Conservation (phyloP, 1,140 invertebrate genomes). For the Listronotus oregonensis region DNA sequence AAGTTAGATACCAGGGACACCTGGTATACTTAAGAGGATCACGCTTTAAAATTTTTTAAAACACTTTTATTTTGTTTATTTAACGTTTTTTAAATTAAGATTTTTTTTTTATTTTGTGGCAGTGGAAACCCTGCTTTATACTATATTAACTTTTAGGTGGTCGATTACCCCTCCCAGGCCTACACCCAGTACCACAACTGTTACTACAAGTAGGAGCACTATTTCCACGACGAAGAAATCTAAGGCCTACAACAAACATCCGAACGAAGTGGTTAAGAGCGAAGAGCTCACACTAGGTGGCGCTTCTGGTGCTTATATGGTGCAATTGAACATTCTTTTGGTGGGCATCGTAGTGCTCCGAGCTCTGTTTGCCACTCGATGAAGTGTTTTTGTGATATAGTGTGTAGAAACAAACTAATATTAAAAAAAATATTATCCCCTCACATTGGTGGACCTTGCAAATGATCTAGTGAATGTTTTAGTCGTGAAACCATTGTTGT, state of each 20-base stretch:
- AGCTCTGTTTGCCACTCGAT: slow-evolving; percentile 16
- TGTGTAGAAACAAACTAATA: background rate
- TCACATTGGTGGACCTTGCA: background rate
- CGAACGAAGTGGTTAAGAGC: slow-evolving; percentile 91
- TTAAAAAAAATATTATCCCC: slow-evolving; percentile 1
- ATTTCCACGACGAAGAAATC: slow-evolving; percentile 55
- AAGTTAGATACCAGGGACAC: too few relatives aligned
- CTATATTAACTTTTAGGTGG: slow-evolving; percentile 31
- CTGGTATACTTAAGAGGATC: too few relatives aligned
- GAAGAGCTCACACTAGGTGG: slow-evolving; percentile 74
- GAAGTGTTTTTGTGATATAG: slow-evolving; percentile 22
- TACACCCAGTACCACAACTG: slow-evolving; percentile 53
- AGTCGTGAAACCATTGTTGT: slow-evolving; percentile 26
- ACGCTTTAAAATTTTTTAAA: too few relatives aligned
- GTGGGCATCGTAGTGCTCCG: slow-evolving; percentile 46
- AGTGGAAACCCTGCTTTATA: too few relatives aligned
- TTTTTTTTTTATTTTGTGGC: too few relatives aligned
- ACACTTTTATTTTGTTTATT: too few relatives aligned
- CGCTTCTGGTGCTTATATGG: slow-evolving; percentile 30
- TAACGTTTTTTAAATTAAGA: too few relatives aligned
- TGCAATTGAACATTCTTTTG: slow-evolving; percentile 40
- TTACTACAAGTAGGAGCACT: slow-evolving; percentile 42
- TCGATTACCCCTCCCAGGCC: slow-evolving; percentile 52
- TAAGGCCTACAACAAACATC: slow-evolving; percentile 77
- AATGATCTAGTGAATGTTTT: slow-evolving; percentile 26